These are phyloP conservation scores for Stictocephala bisonia DNA, from an alignment of 2,888 invertebrate genomes.

Conservation along the genomic window DNA sequence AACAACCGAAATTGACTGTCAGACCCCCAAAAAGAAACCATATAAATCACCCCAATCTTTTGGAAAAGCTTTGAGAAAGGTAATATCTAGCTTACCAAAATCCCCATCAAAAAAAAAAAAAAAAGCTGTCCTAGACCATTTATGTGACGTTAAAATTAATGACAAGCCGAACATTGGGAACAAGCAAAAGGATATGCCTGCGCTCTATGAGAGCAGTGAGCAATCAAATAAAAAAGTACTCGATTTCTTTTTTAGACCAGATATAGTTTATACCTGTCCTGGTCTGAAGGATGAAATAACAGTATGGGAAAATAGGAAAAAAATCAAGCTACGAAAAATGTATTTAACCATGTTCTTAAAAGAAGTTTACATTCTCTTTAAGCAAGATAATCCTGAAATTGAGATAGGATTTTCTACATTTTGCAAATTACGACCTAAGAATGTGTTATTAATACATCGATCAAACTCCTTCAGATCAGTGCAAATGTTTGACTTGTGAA, in stretches of 20 bases:
- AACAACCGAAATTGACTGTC: too few species aligned
- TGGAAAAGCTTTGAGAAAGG: conserved; percentile 21
- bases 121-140: neutral
- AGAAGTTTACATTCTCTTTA: conserved; percentile 19
- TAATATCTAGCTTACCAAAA: conserved; percentile 21
- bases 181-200: too few species aligned
- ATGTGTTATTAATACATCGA: conserved; percentile 7
- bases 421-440: conserved; percentile 23
- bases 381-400: neutral
- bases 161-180: too few species aligned
- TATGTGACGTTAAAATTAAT: too few species aligned
- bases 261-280: conserved; percentile 1
- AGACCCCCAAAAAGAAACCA: conserved; percentile 14
- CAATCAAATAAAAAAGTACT: neutral
- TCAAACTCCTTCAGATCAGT: conserved; percentile 11
- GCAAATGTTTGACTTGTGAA: conserved; percentile 11
- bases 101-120: too few species aligned
- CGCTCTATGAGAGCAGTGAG: too few species aligned
- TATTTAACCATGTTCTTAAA: conserved; percentile 15
- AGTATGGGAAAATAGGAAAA: neutral
- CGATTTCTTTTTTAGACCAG: neutral
- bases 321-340: too few species aligned
- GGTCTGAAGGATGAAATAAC: neutral
- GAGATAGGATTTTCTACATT: conserved; percentile 20
- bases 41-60: conserved; percentile 18